phyloP scores from a whole-genome alignment of 1,140 invertebrate species.

The Dendroctonus ponderosae region DNA sequence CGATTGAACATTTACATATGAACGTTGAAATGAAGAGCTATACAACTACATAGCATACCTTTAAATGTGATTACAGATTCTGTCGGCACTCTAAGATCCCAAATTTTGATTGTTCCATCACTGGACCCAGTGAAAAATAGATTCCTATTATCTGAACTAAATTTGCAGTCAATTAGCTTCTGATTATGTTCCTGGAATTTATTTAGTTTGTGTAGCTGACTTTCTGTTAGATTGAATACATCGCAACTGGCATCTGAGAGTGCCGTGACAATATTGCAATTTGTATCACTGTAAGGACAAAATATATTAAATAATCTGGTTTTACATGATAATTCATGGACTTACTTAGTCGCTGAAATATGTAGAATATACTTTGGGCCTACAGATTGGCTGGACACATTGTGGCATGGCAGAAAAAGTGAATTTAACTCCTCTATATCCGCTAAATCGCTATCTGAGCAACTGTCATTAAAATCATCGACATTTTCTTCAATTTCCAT shows the following conservation, averaged over 20 bases:
- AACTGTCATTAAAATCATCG: too few species aligned
- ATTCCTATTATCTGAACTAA: conserved; percentile 59
- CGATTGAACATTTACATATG: too few species aligned
- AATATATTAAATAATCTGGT: background rate
- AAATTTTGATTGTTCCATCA: conserved; percentile 62
- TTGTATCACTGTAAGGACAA: conserved; percentile 33
- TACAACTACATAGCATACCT: conserved; percentile 18
- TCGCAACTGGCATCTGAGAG: conserved; percentile 37
- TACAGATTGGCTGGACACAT: conserved; percentile 15
- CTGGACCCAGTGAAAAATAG: conserved; percentile 61
- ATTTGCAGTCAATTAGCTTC: conserved; percentile 60
- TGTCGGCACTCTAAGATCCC: conserved; percentile 62
- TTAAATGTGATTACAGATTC: conserved; percentile 49
- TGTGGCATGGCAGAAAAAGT: conserved; percentile 19
- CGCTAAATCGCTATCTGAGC: background rate
- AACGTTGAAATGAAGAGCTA: too few species aligned
- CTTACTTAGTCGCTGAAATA: conserved; percentile 41
- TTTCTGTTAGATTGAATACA: conserved; percentile 39
- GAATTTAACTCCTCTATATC: conserved; percentile 26
- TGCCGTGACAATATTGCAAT: conserved; percentile 37
- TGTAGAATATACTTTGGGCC: conserved; percentile 42
- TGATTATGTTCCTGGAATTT: conserved; percentile 52
- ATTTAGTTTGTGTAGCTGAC: conserved; percentile 44
- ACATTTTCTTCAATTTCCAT: too few species aligned
- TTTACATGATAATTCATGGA: conserved; percentile 14